Base-by-base conservation (phyloP, 2,797 vertebrate species). In the Nannoperca australis region DNA sequence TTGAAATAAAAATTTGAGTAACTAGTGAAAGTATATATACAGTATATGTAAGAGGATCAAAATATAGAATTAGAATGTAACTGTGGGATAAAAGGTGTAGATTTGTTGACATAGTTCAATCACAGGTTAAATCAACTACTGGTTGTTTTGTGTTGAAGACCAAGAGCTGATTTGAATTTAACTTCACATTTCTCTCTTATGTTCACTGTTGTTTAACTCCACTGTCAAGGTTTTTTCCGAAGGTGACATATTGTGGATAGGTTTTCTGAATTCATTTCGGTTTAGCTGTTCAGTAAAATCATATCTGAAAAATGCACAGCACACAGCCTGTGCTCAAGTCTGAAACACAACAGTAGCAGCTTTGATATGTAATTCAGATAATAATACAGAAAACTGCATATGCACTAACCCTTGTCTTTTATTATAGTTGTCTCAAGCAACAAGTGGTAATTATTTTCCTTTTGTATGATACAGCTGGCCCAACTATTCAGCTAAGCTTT, bases 381-480 rank as follows among this genome's bases (percentile, higher is more conserved):
- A 86, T 85, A 76, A 88, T 14, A 86, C 79, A 76, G 77, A 80
- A 82, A 85, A 82, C 50, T 58, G 27, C 50, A 63, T 68, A 78
- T 65, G 54, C 45, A 40, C 55, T 73, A 72, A n/a, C 30, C 20
- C 40, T 42, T 60, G 68, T 59, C 59, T 85, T 87, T 78, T 80
- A 84, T 75, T 84, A 59, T 50, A 78, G 56, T 73, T 75, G 71
- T 70, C 67, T 82, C 66, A 59, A 62, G 85, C 90, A 91, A 90
- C 91, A 92, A 91, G 91, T 91, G 85, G 74, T 64, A 53, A 70
- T 89, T 88, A 85, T 88, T 85, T 83, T 76, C 65, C 70, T 80
- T 76, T 82, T 79, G 82, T 80, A 56, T 77, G 69, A 88, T 87
- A 74, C 84, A 85, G 86, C 87, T 83, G 87, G 78, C 81, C 45